These are phyloP conservation scores for Apamea sordens DNA, from an alignment of 2,888 invertebrate genomes.

Conservation along the genomic window DNA sequence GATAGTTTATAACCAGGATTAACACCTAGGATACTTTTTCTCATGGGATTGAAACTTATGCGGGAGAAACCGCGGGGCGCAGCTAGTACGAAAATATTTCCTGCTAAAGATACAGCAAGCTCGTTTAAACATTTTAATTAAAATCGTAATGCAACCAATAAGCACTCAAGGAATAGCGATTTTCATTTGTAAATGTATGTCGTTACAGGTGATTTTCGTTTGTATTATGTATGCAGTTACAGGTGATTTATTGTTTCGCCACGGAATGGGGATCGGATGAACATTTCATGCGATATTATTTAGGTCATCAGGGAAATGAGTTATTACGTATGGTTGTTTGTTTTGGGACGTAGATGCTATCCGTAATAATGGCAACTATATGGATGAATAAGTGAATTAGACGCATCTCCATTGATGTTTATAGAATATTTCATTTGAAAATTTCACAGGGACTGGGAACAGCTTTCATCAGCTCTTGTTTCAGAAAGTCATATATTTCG, in stretches of 20 bases:
- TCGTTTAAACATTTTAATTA: conserved; percentile 34
- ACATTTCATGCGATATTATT: conserved; percentile 24
- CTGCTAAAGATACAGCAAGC: neutral
- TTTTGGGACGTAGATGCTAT: neutral
- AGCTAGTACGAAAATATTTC: neutral
- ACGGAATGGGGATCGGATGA: conserved; percentile 7
- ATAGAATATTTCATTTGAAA: no score
- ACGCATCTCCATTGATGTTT: no score
- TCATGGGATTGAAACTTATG: no score
- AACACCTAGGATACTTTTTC: no score
- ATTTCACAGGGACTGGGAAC: neutral
- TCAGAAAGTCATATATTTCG: neutral
- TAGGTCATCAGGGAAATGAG: conserved; percentile 16
- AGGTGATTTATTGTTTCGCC: conserved; percentile 34
- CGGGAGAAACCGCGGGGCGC: no score
- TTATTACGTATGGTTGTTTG: conserved; percentile 5
- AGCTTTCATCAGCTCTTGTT: neutral
- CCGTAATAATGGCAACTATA: neutral
- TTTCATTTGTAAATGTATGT: conserved; percentile 15
- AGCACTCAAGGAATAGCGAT: conserved; percentile 8
- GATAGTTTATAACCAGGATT: no score
- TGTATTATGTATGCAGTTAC: conserved; percentile 36
- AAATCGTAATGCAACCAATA: conserved; percentile 35
- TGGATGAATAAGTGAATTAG: neutral
- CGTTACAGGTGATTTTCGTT: conserved; percentile 27